Conservation (phyloP, 2,113 vertebrate genomes). For the Psittacus erithacus region DNA sequence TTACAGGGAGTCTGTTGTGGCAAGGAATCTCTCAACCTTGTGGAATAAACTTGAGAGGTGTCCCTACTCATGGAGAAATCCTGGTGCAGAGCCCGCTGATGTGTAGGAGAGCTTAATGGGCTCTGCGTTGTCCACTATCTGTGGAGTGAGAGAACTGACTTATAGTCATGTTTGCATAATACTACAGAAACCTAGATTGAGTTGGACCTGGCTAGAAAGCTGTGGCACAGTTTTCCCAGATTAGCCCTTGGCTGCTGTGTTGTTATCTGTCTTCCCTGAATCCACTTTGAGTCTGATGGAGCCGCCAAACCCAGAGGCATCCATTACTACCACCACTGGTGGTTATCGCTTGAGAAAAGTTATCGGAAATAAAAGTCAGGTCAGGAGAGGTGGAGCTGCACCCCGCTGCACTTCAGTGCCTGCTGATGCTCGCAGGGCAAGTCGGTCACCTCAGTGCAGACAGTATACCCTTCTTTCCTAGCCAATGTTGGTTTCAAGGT, state of each 20-base stretch:
- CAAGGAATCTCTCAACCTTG: background rate
- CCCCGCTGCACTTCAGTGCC: background rate
- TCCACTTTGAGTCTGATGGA: background rate
- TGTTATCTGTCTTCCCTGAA: background rate
- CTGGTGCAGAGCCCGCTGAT: background rate
- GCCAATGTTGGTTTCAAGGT: background rate
- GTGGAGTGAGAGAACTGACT: background rate
- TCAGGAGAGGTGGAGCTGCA: background rate
- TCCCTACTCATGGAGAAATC: background rate
- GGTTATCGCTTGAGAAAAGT: background rate
- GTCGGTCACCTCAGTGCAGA: no score
- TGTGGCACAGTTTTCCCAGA: background rate
- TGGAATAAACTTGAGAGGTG: background rate
- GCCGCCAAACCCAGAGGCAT: background rate
- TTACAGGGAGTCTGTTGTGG: background rate
- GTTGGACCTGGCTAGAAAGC: background rate
- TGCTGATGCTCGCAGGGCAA: rapidly evolving
- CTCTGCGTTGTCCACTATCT: background rate
- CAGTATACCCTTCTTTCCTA: background rate
- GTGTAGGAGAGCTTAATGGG: background rate
- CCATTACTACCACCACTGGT: background rate
- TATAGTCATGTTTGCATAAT: background rate
- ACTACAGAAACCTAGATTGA: background rate
- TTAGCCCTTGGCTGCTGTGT: background rate
- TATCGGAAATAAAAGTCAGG: background rate